Base-by-base conservation (phyloP, 2,113 vertebrate species). In the Chlamydotis undulata region DNA sequence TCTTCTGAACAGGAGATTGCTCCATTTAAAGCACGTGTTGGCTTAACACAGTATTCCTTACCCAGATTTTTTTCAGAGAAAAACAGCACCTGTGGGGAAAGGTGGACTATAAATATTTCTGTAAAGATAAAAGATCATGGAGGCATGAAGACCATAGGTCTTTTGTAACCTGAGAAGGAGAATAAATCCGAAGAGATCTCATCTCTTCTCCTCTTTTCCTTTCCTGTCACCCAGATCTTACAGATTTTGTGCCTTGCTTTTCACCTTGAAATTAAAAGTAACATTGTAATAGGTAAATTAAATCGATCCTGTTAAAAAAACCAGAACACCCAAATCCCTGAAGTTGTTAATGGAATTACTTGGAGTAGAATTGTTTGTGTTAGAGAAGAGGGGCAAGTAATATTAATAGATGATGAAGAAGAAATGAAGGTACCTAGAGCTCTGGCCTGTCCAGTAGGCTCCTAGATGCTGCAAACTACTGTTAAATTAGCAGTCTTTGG, bases 301-400 rank as follows among this genome's bases (percentile, higher is more conserved):
- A 64, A 24, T 56, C 5, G 41, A 16, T 31, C 55, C 7, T 78
- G 6, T 49, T 57, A 26, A 57, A 65, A 64, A 57, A 57, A 43
- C 3, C 8, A 35, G 60, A 28, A 5, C 26, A 55, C 12, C 13
- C 14, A 74, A 79, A 1, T 13, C 37, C 13, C 19, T 19, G 0
- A 83, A 81, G 31, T 26, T 17, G 3, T 39, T 79, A 5, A 26
- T 26, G 49, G 9, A 83, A 52, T 71, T 1, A 28, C n/a, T 47
- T 53, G 21, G 25, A 14, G 19, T 84, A 59, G 61, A 65, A 39
- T 76, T 0, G 26, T 43, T 71, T 88, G 37, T 75, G 2, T 47
- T 70, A 10, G 37, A 25, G n/a, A 53, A 56, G 39, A 88, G 14
- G 19, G 8, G 21, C 4, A 28, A 70, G 25, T 81, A 25, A 76